These are phyloP conservation scores for Xiphorhynchus elegans DNA, from an alignment of 2,113 vertebrate genomes.

Conservation along the genomic window DNA sequence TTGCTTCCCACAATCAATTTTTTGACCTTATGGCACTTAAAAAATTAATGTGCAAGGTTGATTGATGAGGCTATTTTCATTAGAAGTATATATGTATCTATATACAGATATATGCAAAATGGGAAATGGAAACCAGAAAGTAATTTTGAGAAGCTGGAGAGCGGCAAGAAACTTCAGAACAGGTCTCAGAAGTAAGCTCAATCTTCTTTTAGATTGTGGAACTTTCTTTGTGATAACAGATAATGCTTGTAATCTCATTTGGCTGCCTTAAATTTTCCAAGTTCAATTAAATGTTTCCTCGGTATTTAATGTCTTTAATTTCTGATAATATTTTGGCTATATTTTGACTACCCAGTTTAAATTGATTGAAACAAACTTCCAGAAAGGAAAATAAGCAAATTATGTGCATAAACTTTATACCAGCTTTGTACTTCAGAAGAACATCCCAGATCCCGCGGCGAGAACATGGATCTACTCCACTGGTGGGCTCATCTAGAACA, in stretches of 20 bases:
- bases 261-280: neutral
- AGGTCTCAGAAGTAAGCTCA: neutral
- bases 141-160: neutral
- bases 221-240: neutral
- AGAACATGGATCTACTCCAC: constrained; percentile 91
- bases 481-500: constrained; percentile 91
- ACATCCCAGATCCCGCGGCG: constrained; percentile 90
- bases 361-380: neutral
- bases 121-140: neutral
- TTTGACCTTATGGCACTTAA: neutral
- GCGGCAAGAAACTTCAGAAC: neutral
- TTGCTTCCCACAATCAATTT: neutral
- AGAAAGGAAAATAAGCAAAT: neutral
- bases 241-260: neutral
- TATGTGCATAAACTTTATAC: constrained; percentile 42
- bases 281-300: neutral
- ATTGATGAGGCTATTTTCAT: neutral
- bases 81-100: neutral
- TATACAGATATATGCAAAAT: neutral
- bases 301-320: neutral
- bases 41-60: neutral
- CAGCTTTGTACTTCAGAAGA: constrained; percentile 84
- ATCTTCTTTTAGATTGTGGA: fast-evolving
- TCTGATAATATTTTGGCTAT: neutral
- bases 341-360: neutral